These are phyloP conservation scores for Episyrphus balteatus DNA, from an alignment of 1,140 invertebrate species.

Conservation along the genomic window DNA sequence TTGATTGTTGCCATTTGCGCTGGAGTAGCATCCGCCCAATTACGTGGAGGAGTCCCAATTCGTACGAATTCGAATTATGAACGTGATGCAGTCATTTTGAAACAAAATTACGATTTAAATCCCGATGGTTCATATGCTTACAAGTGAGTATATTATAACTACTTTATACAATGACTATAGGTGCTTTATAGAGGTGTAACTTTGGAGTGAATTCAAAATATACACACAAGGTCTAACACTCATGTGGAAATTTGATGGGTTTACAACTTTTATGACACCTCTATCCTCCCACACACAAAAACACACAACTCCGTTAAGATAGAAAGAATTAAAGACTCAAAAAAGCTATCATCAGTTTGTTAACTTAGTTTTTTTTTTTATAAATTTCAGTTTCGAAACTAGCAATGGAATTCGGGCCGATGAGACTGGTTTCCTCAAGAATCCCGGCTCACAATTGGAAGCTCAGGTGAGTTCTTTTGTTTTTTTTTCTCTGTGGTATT, in stretches of 20 bases:
- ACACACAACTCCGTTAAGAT: not conserved
- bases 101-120: slow-evolving; percentile 38
- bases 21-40: slow-evolving; percentile 19
- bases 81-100: slow-evolving; percentile 35
- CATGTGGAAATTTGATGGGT: not conserved
- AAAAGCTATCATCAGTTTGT: not conserved
- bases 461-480: slow-evolving; percentile 34
- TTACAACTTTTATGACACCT: not conserved
- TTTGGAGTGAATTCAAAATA: not conserved
- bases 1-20: slow-evolving; percentile 18
- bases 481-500: not conserved
- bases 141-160: slow-evolving; percentile 24
- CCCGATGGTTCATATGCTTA: slow-evolving; percentile 41
- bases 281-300: not conserved
- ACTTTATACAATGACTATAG: not conserved
- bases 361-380: slow-evolving; percentile 2
- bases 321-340: not conserved
- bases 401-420: slow-evolving; percentile 50
- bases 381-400: slow-evolving; percentile 44
- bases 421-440: slow-evolving; percentile 48
- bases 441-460: slow-evolving; percentile 39
- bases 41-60: slow-evolving; percentile 25
- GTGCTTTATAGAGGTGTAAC: not conserved
- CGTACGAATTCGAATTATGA: slow-evolving; percentile 22
- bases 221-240: not conserved